Evolutionary conservation across 2,113 vertebrate genomes (phyloP).

Genomic region (Arvicanthis niloticus): DNA sequence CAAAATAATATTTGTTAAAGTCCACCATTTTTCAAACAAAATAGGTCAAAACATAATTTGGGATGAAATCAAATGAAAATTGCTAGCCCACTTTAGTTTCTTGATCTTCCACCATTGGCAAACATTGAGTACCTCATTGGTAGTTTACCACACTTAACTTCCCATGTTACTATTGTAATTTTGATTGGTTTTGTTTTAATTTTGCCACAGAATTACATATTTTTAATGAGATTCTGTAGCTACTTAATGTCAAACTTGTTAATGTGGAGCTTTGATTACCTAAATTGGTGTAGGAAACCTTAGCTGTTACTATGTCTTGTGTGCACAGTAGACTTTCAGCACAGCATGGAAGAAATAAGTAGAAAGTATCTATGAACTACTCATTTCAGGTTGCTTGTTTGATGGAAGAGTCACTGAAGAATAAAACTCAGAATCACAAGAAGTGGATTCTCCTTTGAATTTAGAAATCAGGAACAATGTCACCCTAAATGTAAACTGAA

Average conservation of each 20-base stretch:
- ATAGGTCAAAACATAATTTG: constrained; percentile 65
- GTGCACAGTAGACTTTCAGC: constrained; percentile 76
- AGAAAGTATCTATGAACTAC: constrained; percentile 66
- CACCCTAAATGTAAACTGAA: not conserved
- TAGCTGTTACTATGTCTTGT: constrained; percentile 77
- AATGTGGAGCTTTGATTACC: constrained; percentile 79
- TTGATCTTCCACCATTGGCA: constrained; percentile 66
- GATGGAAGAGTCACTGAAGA: constrained; percentile 63
- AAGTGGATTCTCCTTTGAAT: constrained; percentile 3
- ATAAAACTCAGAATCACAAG: constrained; percentile 52
- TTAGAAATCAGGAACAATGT: constrained; percentile 38
- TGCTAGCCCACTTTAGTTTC: constrained; percentile 81
- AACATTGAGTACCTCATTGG: constrained; percentile 80
- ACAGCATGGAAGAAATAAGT: constrained; percentile 68
- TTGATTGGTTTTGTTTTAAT: constrained; percentile 47
- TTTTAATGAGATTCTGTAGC: constrained; percentile 61
- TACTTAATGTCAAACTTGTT: constrained; percentile 83
- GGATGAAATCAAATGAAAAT: constrained; percentile 74
- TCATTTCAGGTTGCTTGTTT: constrained; percentile 79
- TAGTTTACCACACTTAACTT: constrained; percentile 66
- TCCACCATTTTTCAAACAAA: constrained; percentile 70
- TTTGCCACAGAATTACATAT: constrained; percentile 63
- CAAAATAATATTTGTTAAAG: not conserved
- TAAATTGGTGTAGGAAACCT: constrained; percentile 81
- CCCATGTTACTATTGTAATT: constrained; percentile 55